Percentiles rank a stretch among this genome's conserved stretches.
Conservation (phyloP, 1,140 invertebrate species). For the Aphelenchoides besseyi region DNA sequence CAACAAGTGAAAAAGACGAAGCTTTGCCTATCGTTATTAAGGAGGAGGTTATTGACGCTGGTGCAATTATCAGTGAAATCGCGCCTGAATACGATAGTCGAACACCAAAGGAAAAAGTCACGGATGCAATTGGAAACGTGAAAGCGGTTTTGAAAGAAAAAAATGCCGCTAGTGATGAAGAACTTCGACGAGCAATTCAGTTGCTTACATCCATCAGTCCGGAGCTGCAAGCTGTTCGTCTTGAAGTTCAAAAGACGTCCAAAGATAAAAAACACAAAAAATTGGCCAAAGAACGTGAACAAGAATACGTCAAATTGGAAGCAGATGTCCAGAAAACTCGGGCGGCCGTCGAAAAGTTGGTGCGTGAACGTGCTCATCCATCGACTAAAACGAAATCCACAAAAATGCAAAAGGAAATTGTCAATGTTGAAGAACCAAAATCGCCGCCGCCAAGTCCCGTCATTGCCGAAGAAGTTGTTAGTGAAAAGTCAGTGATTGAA, state of each 20-base stretch:
- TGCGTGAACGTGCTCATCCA: neutral
- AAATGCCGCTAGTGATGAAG: neutral
- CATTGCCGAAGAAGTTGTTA: too few relatives aligned
- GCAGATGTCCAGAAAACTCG: neutral
- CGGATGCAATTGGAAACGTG: neutral
- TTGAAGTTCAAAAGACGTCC: neutral
- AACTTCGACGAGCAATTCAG: neutral
- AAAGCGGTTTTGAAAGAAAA: neutral
- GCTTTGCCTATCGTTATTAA: too few relatives aligned
- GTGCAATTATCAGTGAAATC: neutral
- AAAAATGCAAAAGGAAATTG: neutral
- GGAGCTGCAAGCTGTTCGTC: slow-evolving; percentile 1
- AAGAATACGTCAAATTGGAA: neutral
- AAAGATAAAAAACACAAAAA: neutral
- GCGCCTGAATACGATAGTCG: neutral
- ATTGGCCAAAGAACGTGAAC: neutral
- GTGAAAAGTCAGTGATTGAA: too few relatives aligned
- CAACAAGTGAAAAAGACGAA: too few relatives aligned
- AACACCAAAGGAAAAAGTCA: neutral
- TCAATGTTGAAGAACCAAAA: too few relatives aligned
- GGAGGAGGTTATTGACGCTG: neutral
- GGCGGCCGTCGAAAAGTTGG: neutral
- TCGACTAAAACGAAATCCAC: neutral
- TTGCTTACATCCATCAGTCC: neutral
- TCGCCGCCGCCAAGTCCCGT: too few relatives aligned